phyloP scores from a whole-genome alignment of 2,888 invertebrate genomes.

The Buathra laborator region DNA sequence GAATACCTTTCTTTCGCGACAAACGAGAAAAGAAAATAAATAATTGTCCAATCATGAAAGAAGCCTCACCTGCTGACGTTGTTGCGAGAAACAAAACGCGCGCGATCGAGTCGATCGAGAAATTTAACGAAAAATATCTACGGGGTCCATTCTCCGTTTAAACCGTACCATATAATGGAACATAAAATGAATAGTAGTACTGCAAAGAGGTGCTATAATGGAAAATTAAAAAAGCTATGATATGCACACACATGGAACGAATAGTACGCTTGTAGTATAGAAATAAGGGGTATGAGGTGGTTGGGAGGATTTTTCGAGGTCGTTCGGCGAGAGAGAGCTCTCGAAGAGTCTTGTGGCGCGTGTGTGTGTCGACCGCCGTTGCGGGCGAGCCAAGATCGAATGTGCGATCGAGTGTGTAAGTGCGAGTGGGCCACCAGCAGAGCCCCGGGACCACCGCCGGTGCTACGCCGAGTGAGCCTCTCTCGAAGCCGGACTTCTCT shows the following conservation, averaged over 20 bases:
- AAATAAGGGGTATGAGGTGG: conserved; percentile 39
- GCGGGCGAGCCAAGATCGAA: conserved; percentile 75
- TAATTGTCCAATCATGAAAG: background rate
- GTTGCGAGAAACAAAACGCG: background rate
- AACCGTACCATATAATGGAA: too few relatives aligned
- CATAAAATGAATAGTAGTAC: too few relatives aligned
- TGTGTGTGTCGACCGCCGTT: conserved; percentile 55
- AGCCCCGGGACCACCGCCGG: conserved; percentile 83
- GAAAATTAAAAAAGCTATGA: background rate
- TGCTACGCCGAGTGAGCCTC: conserved; percentile 68
- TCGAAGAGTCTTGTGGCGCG: conserved; percentile 51
- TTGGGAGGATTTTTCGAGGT: conserved; percentile 60
- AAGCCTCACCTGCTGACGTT: background rate
- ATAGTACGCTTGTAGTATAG: conserved; percentile 10
- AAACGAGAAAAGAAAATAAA: background rate
- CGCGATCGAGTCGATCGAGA: background rate
- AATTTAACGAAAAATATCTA: background rate
- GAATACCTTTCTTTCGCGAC: conserved; percentile 22
- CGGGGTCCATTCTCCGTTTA: background rate
- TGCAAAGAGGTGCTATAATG: too few relatives aligned
- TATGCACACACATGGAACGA: conserved; percentile 7
- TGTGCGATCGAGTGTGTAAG: conserved; percentile 82
- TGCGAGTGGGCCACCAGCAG: conserved; percentile 85
- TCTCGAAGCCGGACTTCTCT: conserved; percentile 56
- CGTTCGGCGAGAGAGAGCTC: conserved; percentile 55